Percentiles rank a stretch among this genome's conserved stretches.
Evolutionary conservation across 2,888 invertebrate species (phyloP).

Genomic region (Argyresthia albistria): DNA sequence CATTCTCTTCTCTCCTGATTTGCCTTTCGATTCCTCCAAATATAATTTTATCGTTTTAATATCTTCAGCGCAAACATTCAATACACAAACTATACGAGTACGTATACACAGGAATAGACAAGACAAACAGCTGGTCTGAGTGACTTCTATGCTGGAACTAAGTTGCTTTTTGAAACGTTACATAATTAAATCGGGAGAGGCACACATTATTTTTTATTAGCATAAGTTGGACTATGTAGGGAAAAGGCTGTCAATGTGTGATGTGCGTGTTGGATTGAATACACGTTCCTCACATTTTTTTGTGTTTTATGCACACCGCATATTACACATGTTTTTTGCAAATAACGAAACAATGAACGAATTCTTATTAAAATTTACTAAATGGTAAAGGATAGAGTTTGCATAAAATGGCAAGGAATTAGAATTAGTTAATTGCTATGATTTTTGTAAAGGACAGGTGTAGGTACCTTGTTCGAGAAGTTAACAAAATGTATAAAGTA

Average conservation of each 20-base stretch:
- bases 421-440: no score
- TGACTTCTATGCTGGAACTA: not conserved
- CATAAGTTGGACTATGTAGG: no score
- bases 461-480: no score
- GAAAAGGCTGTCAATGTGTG: no score
- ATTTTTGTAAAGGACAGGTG: no score
- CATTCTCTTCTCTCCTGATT: constrained; percentile 23
- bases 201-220: constrained; percentile 6
- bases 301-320: not conserved
- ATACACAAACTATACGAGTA: not conserved
- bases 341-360: no score
- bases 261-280: not conserved
- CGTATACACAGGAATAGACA: not conserved
- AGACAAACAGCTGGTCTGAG: not conserved
- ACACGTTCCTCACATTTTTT: not conserved
- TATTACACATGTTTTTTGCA: no score
- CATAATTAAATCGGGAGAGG: constrained; percentile 5
- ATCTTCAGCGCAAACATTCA: not conserved
- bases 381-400: no score
- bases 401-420: no score
- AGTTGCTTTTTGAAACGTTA: not conserved
- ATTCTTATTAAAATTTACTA: no score
- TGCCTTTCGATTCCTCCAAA: not conserved
- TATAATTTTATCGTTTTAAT: not conserved
- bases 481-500: no score